Conservation (phyloP, 2,113 vertebrate species). For the Cephalopterus ornatus region DNA sequence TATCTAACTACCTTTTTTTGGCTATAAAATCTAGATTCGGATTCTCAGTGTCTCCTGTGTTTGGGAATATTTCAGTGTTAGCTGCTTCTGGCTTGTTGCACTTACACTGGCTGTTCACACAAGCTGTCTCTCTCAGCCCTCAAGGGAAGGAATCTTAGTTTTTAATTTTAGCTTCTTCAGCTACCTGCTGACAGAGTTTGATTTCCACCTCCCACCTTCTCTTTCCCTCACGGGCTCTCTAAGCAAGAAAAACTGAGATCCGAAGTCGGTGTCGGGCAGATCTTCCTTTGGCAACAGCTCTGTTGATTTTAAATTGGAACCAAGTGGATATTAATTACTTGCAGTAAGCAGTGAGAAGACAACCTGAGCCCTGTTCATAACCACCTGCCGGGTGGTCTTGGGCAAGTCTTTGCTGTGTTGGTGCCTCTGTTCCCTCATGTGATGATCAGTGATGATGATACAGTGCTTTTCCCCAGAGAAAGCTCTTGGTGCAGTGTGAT, state of each 20-base stretch:
- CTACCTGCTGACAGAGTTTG: conserved; percentile 52
- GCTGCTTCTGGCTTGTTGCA: neutral
- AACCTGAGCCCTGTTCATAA: neutral
- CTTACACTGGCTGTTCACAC: neutral
- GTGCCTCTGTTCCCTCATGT: neutral
- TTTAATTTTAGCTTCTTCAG: conserved; percentile 53
- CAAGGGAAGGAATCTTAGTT: neutral
- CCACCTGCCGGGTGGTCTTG: neutral
- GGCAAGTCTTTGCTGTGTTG: neutral
- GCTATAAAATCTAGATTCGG: neutral
- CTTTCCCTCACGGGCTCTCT: neutral
- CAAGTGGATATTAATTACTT: neutral
- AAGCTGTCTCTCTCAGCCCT: conserved; percentile 3
- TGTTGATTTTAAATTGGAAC: neutral
- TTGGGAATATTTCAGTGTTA: neutral
- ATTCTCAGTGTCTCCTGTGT: neutral
- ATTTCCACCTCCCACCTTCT: conserved; percentile 14
- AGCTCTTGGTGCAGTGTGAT: neutral
- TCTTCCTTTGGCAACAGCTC: neutral
- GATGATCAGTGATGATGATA: neutral
- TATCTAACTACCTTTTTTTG: neutral
- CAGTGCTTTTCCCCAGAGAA: neutral
- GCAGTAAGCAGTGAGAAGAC: neutral
- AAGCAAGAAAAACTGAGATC: neutral
- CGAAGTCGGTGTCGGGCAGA: neutral